A percentile compares a stretch with the other conserved stretches of the same genome.
phyloP scores from a whole-genome alignment of 2,797 vertebrate species.

The Sebastolobus alascanus region DNA sequence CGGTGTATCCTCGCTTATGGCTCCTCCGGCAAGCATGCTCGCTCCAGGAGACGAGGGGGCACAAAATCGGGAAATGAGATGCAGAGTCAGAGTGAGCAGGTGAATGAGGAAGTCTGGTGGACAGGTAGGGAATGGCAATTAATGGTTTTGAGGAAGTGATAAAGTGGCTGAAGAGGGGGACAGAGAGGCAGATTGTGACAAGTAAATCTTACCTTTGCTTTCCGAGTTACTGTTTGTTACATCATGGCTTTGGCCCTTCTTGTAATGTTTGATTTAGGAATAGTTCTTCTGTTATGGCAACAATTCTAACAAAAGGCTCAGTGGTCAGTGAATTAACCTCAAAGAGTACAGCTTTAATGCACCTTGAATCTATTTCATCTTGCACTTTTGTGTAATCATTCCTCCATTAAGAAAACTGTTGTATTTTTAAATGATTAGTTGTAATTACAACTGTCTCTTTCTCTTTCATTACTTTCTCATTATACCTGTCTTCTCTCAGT shows the following conservation, averaged over 20 bases:
- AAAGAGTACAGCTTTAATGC: neutral
- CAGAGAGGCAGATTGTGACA: neutral
- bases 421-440: neutral
- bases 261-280: neutral
- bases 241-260: neutral
- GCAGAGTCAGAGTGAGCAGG: neutral
- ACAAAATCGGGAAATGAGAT: too few relatives aligned
- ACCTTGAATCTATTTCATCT: neutral
- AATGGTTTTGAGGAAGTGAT: neutral
- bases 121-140: neutral
- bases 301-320: neutral
- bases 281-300: neutral
- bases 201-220: neutral
- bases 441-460: neutral
- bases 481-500: conserved; percentile 71
- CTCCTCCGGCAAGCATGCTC: too few relatives aligned
- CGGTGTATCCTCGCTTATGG: too few relatives aligned
- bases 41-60: too few relatives aligned
- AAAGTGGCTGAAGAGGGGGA: neutral
- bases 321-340: neutral
- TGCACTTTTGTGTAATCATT: neutral
- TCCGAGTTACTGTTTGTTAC: neutral
- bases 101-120: too few relatives aligned
- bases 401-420: neutral
- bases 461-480: neutral